These are phyloP conservation scores for Sphenodon punctatus DNA, from an alignment of 2,797 vertebrate species.

Conservation along the genomic window DNA sequence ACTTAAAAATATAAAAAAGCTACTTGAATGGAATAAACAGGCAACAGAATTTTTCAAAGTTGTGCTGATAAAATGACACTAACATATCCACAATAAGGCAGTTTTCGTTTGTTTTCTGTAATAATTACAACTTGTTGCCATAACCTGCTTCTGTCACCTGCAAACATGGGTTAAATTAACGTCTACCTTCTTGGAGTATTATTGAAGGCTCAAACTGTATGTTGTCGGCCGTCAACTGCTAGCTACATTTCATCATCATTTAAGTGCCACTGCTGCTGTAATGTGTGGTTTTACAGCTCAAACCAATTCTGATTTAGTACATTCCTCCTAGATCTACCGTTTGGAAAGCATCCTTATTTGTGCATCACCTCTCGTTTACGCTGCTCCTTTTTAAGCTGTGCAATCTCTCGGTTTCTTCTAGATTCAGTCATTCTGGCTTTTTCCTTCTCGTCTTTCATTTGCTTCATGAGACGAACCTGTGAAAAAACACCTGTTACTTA, in stretches of 20 bases:
- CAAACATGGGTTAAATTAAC: no score
- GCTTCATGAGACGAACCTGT: constrained; percentile 95
- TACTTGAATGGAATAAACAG: not conserved
- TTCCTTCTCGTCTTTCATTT: constrained; percentile 99
- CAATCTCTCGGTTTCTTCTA: constrained; percentile 91
- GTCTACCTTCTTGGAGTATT: no score
- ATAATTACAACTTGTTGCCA: not conserved
- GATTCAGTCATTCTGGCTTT: constrained; percentile 87
- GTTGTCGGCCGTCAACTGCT: no score
- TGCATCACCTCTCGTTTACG: constrained; percentile 88
- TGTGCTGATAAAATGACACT: not conserved
- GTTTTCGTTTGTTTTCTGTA: not conserved
- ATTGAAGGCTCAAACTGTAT: no score
- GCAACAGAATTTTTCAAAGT: not conserved
- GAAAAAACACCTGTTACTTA: not conserved
- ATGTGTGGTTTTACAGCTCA: not conserved
- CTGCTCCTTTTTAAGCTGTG: constrained; percentile 96
- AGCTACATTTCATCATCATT: not conserved
- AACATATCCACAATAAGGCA: not conserved
- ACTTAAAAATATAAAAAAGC: not conserved
- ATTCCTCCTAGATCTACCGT: not conserved
- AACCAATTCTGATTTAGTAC: not conserved
- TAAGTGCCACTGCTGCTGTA: not conserved
- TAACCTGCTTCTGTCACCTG: no score
- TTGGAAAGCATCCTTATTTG: not conserved